Evolutionary conservation across 2,888 invertebrate genomes (phyloP).

Genomic region (Dyspetes luteomarginatus): DNA sequence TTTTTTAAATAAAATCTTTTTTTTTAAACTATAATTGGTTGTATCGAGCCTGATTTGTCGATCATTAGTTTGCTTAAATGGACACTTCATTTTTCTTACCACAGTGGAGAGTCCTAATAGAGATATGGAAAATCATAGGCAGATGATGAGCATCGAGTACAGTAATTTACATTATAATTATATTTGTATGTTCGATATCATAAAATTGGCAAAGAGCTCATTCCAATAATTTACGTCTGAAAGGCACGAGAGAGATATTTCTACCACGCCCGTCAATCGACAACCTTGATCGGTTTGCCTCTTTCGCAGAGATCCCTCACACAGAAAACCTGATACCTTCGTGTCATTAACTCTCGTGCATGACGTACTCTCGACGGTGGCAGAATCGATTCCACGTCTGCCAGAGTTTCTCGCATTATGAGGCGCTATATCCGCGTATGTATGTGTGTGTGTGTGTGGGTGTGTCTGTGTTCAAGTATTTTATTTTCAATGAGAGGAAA

Average conservation of each 20-base stretch:
- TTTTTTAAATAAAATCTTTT: too few relatives aligned
- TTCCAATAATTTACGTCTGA: too few relatives aligned
- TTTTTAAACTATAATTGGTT: too few relatives aligned
- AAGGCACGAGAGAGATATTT: constrained; percentile 30
- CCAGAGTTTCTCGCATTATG: constrained; percentile 15
- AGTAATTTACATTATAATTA: too few relatives aligned
- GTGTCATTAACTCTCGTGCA: constrained; percentile 67
- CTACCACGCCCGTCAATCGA: constrained; percentile 54
- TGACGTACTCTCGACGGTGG: constrained; percentile 13
- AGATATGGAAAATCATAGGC: too few relatives aligned
- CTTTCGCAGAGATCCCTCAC: constrained; percentile 69
- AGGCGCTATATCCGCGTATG: constrained; percentile 1
- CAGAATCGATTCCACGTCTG: constrained; percentile 26
- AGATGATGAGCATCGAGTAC: too few relatives aligned
- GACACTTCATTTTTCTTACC: too few relatives aligned
- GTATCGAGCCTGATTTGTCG: too few relatives aligned
- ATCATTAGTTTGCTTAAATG: too few relatives aligned
- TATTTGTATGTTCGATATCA: too few relatives aligned
- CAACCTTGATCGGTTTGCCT: constrained; percentile 57
- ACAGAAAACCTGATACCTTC: constrained; percentile 71
- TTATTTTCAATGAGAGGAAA: neutral
- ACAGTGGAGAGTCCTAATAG: too few relatives aligned
- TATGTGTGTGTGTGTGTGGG: neutral
- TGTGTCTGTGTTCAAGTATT: neutral
- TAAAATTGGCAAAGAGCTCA: too few relatives aligned